Evolutionary conservation across 2,888 invertebrate genomes (phyloP).

Genomic region (Ichneumoninae sp.): DNA sequence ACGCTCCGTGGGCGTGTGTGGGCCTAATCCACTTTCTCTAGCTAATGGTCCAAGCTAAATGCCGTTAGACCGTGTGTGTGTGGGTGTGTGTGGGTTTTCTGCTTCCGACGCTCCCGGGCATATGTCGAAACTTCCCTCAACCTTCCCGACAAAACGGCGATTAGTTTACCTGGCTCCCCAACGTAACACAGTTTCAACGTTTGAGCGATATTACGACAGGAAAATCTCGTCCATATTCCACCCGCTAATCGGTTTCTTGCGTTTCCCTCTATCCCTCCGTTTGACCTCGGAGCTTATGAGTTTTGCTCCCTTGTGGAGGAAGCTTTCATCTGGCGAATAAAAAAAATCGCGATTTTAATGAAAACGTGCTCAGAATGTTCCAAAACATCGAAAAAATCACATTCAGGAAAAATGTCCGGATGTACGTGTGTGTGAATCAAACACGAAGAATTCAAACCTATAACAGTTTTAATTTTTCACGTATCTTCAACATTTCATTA

Average conservation of each 20-base stretch:
- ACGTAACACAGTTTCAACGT: not conserved
- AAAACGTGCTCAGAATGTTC: too few relatives aligned
- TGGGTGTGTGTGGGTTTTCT: not conserved
- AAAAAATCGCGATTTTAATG: too few relatives aligned
- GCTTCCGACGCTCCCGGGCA: constrained; percentile 34
- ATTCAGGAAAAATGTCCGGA: too few relatives aligned
- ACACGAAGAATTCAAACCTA: too few relatives aligned
- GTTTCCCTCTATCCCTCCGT: not conserved
- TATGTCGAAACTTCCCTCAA: constrained; percentile 60
- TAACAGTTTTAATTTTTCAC: too few relatives aligned
- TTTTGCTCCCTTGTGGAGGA: too few relatives aligned
- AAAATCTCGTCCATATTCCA: constrained; percentile 11
- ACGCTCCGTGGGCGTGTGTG: constrained; percentile 33
- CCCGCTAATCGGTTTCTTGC: constrained; percentile 1
- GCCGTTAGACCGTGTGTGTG: constrained; percentile 38
- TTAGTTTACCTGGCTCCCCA: constrained; percentile 35
- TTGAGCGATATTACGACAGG: constrained; percentile 1
- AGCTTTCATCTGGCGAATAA: too few relatives aligned
- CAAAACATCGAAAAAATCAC: too few relatives aligned
- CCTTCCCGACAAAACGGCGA: constrained; percentile 52
- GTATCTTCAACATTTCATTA: too few relatives aligned
- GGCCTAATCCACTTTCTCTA: constrained; percentile 55
- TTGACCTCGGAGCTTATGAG: not conserved
- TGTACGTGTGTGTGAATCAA: too few relatives aligned
- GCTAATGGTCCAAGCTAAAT: constrained; percentile 57